Percentiles rank a stretch among this genome's conserved stretches.
These are phyloP conservation scores for Eupithecia abbreviata DNA, from an alignment of 2,888 invertebrate genomes.

Conservation along the genomic window DNA sequence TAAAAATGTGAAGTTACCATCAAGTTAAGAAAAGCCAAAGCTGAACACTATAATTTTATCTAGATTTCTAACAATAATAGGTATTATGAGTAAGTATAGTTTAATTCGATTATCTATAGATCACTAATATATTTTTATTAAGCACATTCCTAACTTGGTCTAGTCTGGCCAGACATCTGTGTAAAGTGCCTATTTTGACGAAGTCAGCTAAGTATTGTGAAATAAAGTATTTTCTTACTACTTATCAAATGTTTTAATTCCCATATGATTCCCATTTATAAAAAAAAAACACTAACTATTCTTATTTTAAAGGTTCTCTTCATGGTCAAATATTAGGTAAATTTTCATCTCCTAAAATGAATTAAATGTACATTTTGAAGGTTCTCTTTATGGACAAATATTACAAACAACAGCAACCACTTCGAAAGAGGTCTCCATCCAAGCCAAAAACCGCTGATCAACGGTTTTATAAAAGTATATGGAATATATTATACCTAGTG, in stretches of 20 bases:
- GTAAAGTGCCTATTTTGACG: conserved; percentile 30
- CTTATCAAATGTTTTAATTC: conserved; percentile 18
- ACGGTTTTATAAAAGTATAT: too few species aligned
- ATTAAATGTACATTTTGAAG: not conserved
- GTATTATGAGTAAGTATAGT: not conserved
- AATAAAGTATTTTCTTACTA: conserved; percentile 37
- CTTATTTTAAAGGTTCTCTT: not conserved
- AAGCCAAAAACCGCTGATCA: not conserved
- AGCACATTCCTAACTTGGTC: conserved; percentile 12
- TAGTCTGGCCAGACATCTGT: conserved; percentile 13
- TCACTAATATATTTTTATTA: conserved; percentile 7
- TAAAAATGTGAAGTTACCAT: not conserved
- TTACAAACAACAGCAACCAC: not conserved
- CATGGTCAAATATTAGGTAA: too few species aligned
- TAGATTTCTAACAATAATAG: conserved; percentile 5
- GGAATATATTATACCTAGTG: not conserved
- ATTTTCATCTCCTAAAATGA: too few species aligned
- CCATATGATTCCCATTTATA: too few species aligned
- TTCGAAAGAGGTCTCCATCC: not conserved
- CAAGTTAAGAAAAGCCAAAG: conserved; percentile 4
- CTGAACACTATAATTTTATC: not conserved
- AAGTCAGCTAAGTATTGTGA: conserved; percentile 29
- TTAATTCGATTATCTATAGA: not conserved
- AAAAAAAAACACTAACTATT: not conserved
- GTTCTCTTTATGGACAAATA: not conserved